phyloP scores from a whole-genome alignment of 2,888 invertebrate genomes.

The Cosmia trapezina region DNA sequence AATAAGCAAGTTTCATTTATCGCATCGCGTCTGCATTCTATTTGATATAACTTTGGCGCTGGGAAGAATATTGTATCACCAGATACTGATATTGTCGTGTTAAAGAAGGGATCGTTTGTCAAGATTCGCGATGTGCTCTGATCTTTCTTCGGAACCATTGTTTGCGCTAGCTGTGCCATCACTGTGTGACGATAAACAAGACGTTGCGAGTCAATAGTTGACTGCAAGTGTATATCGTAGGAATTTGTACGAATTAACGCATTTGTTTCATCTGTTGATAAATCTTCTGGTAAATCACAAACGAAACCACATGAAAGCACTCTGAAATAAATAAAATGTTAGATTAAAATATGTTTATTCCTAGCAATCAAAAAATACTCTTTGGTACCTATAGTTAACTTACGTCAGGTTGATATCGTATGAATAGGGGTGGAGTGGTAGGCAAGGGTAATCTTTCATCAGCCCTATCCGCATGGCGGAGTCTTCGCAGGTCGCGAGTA shows the following conservation, averaged over 20 bases:
- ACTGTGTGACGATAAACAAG: conserved; percentile 85
- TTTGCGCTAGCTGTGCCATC: conserved; percentile 74
- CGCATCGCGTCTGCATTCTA: conserved; percentile 79
- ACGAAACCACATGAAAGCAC: conserved; percentile 91
- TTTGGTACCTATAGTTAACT: conserved; percentile 66
- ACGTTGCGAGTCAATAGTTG: conserved; percentile 77
- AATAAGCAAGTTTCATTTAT: conserved; percentile 82
- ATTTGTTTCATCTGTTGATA: conserved; percentile 83
- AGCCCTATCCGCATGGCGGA: conserved; percentile 79
- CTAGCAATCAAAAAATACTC: neutral
- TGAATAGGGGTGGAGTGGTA: conserved; percentile 84
- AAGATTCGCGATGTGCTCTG: conserved; percentile 89
- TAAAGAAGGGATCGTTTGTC: conserved; percentile 90
- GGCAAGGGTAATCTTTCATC: conserved; percentile 87
- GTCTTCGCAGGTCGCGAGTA: conserved; percentile 89
- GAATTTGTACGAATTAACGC: conserved; percentile 86
- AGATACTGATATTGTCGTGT: conserved; percentile 90
- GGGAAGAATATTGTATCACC: conserved; percentile 91
- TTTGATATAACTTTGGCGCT: conserved; percentile 88
- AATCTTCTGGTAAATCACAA: conserved; percentile 86
- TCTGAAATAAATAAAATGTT: conserved; percentile 69
- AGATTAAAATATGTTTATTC: neutral
- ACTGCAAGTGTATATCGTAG: conserved; percentile 90
- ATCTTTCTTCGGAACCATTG: conserved; percentile 82
- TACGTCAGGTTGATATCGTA: conserved; percentile 87